These are phyloP conservation scores for Pardosa pseudoannulata DNA, from an alignment of 2,888 invertebrate genomes.

Conservation along the genomic window DNA sequence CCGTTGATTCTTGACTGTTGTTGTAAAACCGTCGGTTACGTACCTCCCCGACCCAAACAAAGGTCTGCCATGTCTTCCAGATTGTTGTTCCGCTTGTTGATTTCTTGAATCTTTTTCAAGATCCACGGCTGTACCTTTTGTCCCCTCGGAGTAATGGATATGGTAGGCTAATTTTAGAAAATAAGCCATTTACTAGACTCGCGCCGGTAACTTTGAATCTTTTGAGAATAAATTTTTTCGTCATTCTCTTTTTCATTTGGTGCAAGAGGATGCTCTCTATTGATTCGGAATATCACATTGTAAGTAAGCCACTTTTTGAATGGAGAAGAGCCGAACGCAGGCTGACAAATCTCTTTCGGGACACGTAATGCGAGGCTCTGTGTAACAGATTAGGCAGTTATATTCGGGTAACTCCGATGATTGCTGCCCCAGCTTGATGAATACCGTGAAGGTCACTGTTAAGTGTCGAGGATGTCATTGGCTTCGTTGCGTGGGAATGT, in stretches of 20 bases:
- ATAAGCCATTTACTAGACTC: neutral
- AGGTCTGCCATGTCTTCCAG: neutral
- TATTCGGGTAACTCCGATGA: neutral
- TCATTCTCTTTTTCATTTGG: neutral
- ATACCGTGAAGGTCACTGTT: neutral
- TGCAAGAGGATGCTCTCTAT: neutral
- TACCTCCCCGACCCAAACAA: neutral
- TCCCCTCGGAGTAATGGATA: neutral
- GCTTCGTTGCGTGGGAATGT: too few relatives aligned
- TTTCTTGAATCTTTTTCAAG: neutral
- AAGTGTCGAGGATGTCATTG: neutral
- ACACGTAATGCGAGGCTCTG: neutral
- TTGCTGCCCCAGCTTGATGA: neutral
- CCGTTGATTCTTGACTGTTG: neutral
- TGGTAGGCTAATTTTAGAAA: slow-evolving; percentile 15
- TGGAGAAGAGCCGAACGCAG: neutral
- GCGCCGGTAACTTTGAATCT: neutral
- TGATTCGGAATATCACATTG: neutral
- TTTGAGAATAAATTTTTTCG: neutral
- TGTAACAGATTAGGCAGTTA: neutral
- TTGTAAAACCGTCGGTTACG: neutral
- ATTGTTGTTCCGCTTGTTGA: neutral
- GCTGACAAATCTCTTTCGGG: neutral
- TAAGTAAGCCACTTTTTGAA: neutral
- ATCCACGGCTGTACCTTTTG: neutral